Conservation (phyloP, 2,113 vertebrate genomes). For the Syngnathus typhle region DNA sequence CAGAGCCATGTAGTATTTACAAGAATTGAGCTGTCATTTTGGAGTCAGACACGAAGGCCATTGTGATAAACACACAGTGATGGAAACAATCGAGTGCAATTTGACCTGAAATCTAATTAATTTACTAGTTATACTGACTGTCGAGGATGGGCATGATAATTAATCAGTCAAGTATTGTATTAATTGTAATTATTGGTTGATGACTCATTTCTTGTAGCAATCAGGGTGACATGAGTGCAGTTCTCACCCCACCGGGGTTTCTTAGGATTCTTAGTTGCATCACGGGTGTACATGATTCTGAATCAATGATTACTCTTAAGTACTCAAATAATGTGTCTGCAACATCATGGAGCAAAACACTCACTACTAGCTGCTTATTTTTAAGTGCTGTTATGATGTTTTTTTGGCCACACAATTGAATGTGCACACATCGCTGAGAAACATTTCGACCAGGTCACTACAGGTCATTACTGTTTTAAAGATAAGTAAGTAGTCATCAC, state of each 20-base stretch:
- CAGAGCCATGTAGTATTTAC: neutral
- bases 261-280: neutral
- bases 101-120: neutral
- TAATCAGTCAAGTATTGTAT: neutral
- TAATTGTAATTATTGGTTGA: neutral
- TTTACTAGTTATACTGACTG: neutral
- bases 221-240: neutral
- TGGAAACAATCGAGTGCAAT: neutral
- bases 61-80: neutral
- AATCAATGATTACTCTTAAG: neutral
- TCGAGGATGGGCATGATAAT: neutral
- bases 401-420: neutral
- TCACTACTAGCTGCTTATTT: no score
- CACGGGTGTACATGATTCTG: neutral
- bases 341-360: no score
- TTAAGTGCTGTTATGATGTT: neutral
- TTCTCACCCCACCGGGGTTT: neutral
- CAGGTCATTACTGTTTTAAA: neutral
- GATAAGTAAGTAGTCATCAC: neutral
- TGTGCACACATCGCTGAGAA: no score
- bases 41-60: neutral
- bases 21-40: neutral
- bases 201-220: neutral
- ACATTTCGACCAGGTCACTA: neutral
- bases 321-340: neutral